These are phyloP conservation scores for Cuculus canorus DNA, from an alignment of 2,797 vertebrate genomes.

Conservation along the genomic window DNA sequence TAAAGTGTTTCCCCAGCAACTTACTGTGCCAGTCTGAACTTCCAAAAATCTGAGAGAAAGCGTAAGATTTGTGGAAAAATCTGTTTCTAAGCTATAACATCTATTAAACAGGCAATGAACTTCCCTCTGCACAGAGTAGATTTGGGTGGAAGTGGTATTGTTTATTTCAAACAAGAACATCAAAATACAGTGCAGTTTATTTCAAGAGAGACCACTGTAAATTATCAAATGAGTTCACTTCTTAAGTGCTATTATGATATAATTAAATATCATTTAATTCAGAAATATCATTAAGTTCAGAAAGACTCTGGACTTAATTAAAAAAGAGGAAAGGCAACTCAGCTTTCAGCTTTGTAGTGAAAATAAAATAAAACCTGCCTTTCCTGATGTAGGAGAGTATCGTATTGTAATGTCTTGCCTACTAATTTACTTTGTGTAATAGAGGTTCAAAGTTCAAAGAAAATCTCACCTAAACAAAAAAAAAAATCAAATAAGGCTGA, in stretches of 20 bases:
- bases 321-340: constrained; percentile 7
- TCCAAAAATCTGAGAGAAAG: not conserved
- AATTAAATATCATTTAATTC: too few species aligned
- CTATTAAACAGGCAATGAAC: not conserved
- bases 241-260: not conserved
- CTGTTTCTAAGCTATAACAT: not conserved
- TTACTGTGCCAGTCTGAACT: not conserved
- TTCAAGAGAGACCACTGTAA: not conserved
- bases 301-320: constrained; percentile 15
- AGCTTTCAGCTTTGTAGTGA: constrained; percentile 10
- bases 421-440: constrained; percentile 11
- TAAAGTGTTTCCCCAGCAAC: not conserved
- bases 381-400: not conserved
- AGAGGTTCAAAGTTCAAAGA: constrained; percentile 18
- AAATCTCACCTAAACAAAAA: not conserved
- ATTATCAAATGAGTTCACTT: not conserved
- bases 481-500: constrained; percentile 10
- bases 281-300: too few species aligned
- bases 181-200: not conserved
- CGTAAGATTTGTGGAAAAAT: not conserved
- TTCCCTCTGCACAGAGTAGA: not conserved
- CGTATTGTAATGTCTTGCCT: not conserved
- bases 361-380: constrained; percentile 39
- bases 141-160: not conserved
- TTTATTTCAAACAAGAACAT: not conserved